phyloP scores from a whole-genome alignment of 2,797 vertebrate species.

The Rhodeus uyekii region DNA sequence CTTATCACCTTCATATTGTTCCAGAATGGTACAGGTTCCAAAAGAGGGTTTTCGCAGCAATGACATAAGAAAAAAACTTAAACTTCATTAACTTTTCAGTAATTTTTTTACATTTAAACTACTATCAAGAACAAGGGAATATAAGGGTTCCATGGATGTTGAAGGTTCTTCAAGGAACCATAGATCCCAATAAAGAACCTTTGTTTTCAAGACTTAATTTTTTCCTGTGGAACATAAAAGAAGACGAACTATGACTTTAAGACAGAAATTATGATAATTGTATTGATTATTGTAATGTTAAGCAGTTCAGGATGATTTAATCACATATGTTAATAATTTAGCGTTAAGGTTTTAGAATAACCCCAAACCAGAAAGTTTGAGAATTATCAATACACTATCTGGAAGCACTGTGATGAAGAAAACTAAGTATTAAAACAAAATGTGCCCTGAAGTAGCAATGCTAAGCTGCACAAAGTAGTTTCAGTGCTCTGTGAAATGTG shows the following conservation, averaged over 20 bases:
- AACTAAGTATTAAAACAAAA: neutral
- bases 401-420: neutral
- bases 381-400: neutral
- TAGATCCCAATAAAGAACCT: too few species aligned
- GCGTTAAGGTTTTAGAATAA: neutral
- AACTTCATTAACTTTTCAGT: neutral
- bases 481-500: constrained; percentile 25
- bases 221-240: neutral
- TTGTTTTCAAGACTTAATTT: neutral
- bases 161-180: too few species aligned
- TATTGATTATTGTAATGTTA: neutral
- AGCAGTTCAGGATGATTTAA: neutral
- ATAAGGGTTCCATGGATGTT: too few species aligned
- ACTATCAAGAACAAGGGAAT: too few species aligned
- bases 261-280: neutral
- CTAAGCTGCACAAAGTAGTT: constrained; percentile 9
- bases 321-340: neutral
- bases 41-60: too few species aligned
- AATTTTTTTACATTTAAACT: neutral
- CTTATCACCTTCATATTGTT: neutral
- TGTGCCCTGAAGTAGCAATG: neutral
- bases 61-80: neutral
- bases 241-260: neutral
- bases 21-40: too few species aligned
- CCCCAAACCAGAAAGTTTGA: neutral